These are phyloP conservation scores for Fragum fragum DNA, from an alignment of 2,888 invertebrate species.

Conservation along the genomic window DNA sequence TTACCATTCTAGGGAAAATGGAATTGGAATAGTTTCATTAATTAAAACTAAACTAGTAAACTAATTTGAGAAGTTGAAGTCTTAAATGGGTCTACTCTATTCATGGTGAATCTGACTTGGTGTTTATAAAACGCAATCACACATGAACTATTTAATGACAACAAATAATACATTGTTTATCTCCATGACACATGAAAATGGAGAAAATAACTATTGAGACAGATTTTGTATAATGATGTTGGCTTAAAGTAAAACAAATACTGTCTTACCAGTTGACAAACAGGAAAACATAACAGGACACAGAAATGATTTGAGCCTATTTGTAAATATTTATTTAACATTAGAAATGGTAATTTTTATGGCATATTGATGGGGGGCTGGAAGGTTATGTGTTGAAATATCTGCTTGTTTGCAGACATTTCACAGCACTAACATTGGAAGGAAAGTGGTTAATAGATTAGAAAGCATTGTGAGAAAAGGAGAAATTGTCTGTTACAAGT, in stretches of 20 bases:
- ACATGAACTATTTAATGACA: too few species aligned
- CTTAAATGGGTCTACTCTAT: too few species aligned
- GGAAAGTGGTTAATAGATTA: too few species aligned
- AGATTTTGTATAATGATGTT: slow-evolving; percentile 15
- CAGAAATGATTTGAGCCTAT: slow-evolving; percentile 14
- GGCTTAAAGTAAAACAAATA: slow-evolving; percentile 27
- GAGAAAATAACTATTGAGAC: slow-evolving; percentile 17
- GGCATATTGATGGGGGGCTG: neutral
- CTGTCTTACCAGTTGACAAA: slow-evolving; percentile 12
- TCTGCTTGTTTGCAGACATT: too few species aligned
- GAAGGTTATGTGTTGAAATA: too few species aligned
- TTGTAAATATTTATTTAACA: slow-evolving; percentile 12
- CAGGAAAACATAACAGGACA: slow-evolving; percentile 22
- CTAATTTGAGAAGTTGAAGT: too few species aligned
- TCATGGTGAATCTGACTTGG: too few species aligned
- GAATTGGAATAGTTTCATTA: neutral
- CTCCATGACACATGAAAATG: slow-evolving; percentile 25
- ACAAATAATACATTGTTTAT: slow-evolving; percentile 14
- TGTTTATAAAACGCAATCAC: too few species aligned
- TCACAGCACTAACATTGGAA: too few species aligned
- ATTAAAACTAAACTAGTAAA: too few species aligned
- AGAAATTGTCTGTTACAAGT: too few species aligned
- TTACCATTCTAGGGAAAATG: neutral
- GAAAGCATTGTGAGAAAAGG: too few species aligned
- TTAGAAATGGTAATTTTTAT: slow-evolving; percentile 7